phyloP scores from a whole-genome alignment of 2,888 invertebrate genomes.

The Crocallis elinguaria region DNA sequence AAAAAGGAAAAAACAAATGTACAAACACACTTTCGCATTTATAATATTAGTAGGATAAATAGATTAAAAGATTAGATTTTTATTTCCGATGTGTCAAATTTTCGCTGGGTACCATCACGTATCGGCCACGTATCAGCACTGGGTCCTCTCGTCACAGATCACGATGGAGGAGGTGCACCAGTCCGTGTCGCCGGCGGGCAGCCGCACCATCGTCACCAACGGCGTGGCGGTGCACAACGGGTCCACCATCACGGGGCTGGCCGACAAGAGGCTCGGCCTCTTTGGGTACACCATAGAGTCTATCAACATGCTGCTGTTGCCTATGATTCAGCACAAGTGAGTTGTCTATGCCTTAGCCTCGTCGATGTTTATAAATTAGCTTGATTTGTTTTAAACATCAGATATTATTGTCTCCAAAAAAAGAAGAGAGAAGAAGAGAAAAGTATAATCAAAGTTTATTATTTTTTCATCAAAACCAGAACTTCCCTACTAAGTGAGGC shows the following conservation, averaged over 20 bases:
- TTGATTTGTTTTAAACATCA: too few species aligned
- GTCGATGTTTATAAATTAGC: too few species aligned
- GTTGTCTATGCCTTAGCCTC: conserved; percentile 43
- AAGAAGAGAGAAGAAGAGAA: too few species aligned
- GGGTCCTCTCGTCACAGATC: conserved; percentile 83
- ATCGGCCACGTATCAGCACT: too few species aligned
- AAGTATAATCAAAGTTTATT: too few species aligned
- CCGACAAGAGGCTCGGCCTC: conserved; percentile 94
- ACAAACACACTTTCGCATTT: too few species aligned
- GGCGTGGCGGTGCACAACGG: conserved; percentile 47
- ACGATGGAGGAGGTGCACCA: conserved; percentile 92
- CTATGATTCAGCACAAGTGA: conserved; percentile 98
- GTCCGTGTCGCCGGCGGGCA: conserved; percentile 58
- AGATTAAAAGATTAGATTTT: too few species aligned
- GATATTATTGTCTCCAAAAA: too few species aligned
- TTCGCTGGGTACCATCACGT: not conserved
- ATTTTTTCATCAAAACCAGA: too few species aligned
- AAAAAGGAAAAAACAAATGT: too few species aligned
- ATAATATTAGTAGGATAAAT: too few species aligned
- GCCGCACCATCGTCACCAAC: conserved; percentile 54
- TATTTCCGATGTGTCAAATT: conserved; percentile 6
- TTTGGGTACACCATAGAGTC: conserved; percentile 98
- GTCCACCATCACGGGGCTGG: conserved; percentile 82
- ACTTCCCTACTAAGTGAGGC: too few species aligned
- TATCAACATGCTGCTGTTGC: conserved; percentile 95